Conservation (phyloP, 2,113 vertebrate genomes). For the Dunckerocampus dactyliophorus region DNA sequence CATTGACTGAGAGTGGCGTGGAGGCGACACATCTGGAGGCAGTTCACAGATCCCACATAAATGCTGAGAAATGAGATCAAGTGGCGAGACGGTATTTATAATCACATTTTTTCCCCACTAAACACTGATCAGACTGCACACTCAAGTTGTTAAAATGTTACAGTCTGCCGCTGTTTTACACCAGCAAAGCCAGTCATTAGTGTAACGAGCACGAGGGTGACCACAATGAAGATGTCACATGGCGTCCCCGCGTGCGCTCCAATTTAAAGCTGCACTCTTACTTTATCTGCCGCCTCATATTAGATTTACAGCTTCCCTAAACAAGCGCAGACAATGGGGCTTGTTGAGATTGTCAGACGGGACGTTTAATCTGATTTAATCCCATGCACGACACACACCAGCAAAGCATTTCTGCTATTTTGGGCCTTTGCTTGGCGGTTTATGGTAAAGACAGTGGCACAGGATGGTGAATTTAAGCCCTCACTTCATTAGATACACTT, state of each 20-base stretch:
- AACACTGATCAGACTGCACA: conserved; percentile 61
- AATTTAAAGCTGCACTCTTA: conserved; percentile 8
- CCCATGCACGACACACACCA: conserved; percentile 24
- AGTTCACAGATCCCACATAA: conserved; percentile 47
- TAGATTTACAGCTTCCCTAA: conserved; percentile 14
- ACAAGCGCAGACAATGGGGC: conserved; percentile 27
- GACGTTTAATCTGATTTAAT: conserved; percentile 57
- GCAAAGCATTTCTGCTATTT: conserved; percentile 32
- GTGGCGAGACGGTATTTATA: conserved; percentile 64
- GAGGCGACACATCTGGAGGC: conserved; percentile 63
- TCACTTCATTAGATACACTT: neutral
- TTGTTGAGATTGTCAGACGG: conserved; percentile 38
- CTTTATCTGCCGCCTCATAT: conserved; percentile 7
- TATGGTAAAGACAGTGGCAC: conserved; percentile 26
- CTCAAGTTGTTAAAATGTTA: conserved; percentile 58
- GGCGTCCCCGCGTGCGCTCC: conserved; percentile 7
- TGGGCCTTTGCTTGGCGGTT: conserved; percentile 22
- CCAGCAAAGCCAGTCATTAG: conserved; percentile 51
- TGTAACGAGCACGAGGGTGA: conserved; percentile 42
- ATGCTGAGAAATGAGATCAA: conserved; percentile 59
- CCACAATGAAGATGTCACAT: conserved; percentile 38
- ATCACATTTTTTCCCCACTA: conserved; percentile 50
- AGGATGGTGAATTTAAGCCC: neutral
- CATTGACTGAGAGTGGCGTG: conserved; percentile 24
- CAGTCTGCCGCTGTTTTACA: conserved; percentile 36